Evolutionary conservation across 2,888 invertebrate genomes (phyloP).

Genomic region (Ashinkailepas kermadecensis): DNA sequence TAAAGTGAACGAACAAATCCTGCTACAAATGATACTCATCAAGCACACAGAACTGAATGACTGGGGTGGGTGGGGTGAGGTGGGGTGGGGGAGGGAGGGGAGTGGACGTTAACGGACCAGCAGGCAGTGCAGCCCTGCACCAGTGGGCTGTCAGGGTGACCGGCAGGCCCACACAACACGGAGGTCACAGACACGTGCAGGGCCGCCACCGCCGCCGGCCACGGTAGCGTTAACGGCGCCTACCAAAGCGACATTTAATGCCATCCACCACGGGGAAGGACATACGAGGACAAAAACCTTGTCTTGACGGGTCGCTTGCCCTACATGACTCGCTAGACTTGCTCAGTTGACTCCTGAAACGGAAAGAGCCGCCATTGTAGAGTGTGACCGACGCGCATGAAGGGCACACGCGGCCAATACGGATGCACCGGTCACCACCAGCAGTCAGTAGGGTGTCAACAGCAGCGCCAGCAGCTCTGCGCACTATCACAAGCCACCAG

Average conservation of each 20-base stretch:
- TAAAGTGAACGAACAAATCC: too few relatives aligned
- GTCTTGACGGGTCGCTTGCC: constrained; percentile 7
- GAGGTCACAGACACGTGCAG: too few relatives aligned
- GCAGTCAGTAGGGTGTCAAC: background rate
- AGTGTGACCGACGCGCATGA: background rate
- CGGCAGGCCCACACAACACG: too few relatives aligned
- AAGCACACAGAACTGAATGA: too few relatives aligned
- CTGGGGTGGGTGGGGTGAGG: too few relatives aligned
- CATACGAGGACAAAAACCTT: background rate
- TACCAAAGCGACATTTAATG: background rate
- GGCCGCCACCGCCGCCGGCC: too few relatives aligned
- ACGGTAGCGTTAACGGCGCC: background rate
- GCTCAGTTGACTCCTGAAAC: constrained; percentile 20
- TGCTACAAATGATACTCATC: too few relatives aligned
- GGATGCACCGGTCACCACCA: background rate
- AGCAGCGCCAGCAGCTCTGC: background rate
- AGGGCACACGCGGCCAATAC: background rate
- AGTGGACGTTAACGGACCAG: too few relatives aligned
- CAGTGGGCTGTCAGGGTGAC: too few relatives aligned
- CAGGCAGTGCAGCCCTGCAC: too few relatives aligned
- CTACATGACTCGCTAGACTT: constrained; percentile 20
- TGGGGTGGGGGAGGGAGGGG: too few relatives aligned
- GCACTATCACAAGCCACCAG: background rate
- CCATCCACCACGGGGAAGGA: constrained; percentile 1
- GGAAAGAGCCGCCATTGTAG: constrained; percentile 13